Conservation (phyloP, 2,113 vertebrate genomes). For the Dicrurus megarhynchus region DNA sequence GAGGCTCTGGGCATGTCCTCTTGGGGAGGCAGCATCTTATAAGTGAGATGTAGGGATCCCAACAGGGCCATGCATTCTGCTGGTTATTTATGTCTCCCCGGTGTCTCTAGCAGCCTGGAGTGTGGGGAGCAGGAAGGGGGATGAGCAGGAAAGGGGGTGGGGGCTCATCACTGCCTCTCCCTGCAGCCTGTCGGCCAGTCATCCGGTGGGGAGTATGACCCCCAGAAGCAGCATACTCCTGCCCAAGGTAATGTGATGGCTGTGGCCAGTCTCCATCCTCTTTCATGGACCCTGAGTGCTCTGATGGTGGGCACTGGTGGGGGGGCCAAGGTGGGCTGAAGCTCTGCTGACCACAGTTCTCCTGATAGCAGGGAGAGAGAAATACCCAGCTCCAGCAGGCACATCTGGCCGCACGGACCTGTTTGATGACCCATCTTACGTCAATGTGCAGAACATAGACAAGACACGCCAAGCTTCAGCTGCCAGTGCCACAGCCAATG, state of each 20-base stretch:
- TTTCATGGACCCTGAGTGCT: rapidly evolving
- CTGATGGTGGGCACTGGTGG: rapidly evolving
- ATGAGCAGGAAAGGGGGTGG: background rate
- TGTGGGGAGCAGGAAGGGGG: background rate
- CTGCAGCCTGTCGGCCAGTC: slow-evolving; percentile 72
- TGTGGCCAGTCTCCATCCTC: rapidly evolving
- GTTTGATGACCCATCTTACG: slow-evolving; percentile 94
- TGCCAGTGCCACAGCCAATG: slow-evolving; percentile 72
- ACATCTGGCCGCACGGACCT: slow-evolving; percentile 66
- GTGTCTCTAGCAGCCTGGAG: background rate
- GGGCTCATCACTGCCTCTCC: background rate
- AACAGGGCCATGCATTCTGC: rapidly evolving
- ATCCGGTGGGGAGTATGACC: slow-evolving; percentile 32
- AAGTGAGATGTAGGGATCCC: rapidly evolving
- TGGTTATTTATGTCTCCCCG: rapidly evolving
- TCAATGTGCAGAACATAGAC: slow-evolving; percentile 89
- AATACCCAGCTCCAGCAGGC: slow-evolving; percentile 4
- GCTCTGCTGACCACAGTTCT: background rate
- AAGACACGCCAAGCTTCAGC: slow-evolving; percentile 76
- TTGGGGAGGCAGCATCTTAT: rapidly evolving
- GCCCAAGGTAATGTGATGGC: slow-evolving; percentile 38
- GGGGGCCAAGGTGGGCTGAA: background rate
- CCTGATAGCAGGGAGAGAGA: slow-evolving; percentile 25
- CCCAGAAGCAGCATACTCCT: slow-evolving; percentile 59
- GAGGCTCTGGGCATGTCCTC: background rate